These are phyloP conservation scores for Mesocricetus auratus DNA, from an alignment of 2,113 vertebrate genomes.

Conservation along the genomic window DNA sequence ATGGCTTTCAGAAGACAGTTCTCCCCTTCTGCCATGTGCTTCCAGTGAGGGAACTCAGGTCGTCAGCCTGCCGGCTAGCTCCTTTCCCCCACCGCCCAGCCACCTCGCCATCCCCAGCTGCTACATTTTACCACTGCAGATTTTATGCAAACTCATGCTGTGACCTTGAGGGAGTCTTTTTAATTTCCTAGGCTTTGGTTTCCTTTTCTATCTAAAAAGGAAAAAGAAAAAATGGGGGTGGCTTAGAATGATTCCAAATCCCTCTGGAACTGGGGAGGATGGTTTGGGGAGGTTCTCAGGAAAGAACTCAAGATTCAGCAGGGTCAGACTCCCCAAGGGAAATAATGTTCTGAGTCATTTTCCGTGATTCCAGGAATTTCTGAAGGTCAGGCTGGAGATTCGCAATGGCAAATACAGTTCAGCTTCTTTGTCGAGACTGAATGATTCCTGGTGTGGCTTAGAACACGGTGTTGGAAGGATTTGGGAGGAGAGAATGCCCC, in stretches of 20 bases:
- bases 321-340: conserved; percentile 37
- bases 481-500: background rate
- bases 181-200: conserved; percentile 15
- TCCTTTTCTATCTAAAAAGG: conserved; percentile 30
- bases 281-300: background rate
- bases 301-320: conserved; percentile 62
- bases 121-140: background rate
- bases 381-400: conserved; percentile 62
- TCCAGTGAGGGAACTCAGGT: background rate
- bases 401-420: conserved; percentile 27
- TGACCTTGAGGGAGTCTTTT: conserved; percentile 68
- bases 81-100: background rate
- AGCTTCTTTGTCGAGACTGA: conserved; percentile 10
- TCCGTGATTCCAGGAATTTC: conserved; percentile 67
- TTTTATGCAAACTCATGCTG: conserved; percentile 63
- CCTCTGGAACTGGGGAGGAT: background rate
- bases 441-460: background rate
- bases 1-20: background rate
- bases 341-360: conserved; percentile 71
- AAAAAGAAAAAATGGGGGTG: background rate
- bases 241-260: conserved; percentile 41
- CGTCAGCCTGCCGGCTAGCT: background rate
- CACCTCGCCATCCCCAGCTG: background rate
- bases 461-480: background rate
- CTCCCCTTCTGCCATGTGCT: background rate